Base-by-base conservation (phyloP, 1,140 invertebrate species). In the Drosophila guanche region DNA sequence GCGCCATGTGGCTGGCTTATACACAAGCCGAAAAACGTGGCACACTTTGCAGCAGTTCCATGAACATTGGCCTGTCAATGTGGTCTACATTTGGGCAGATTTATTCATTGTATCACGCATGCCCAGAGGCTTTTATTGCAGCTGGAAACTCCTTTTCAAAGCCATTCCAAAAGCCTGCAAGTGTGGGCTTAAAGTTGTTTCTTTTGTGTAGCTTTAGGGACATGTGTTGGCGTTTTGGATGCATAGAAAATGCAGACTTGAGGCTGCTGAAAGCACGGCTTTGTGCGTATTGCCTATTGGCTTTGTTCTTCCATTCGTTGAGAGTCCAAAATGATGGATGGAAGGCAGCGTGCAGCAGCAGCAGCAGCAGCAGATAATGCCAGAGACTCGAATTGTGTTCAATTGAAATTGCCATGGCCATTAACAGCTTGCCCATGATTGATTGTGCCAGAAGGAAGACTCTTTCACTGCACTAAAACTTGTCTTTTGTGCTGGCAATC, bases 341-440 rank as follows among this genome's bases (percentile, higher is more conserved):
- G 4, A 0, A 41, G 33, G 25, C 8, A 14, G 7, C 46, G 41
- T 29, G 52, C 22, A 40, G 14, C 29, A 23, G 33, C 27, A 27
- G 42, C 14, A 16, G 27, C 50, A 54, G n/a, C n/a, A n/a, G n/a
- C n/a, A n/a, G 23, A 47, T 45, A 37, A 27, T 16, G 22, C 12
- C 29, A 29, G 48, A 29, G 48, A 23, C 48, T 29, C 4, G 50
- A 55, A 62, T 51, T 53, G 57, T 29, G 23, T 37, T 20, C 41
- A 73, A 73, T 73, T 70, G 65, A 51, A 69, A 69, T 69, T 22
- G 22, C 46, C 46, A 10, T 29, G 46, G 16, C 40, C 53, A 68
- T 70, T 70, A 70, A 69, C 46, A 41, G 67, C 23, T 59, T 12
- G 53, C 46, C 65, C n/a, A 70, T 70, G 67, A 70, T 70, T 73